A percentile compares a stretch with the other conserved stretches of the same genome.
Evolutionary conservation across 2,888 invertebrate genomes (phyloP).

Genomic region (Adelphocoris suturalis): DNA sequence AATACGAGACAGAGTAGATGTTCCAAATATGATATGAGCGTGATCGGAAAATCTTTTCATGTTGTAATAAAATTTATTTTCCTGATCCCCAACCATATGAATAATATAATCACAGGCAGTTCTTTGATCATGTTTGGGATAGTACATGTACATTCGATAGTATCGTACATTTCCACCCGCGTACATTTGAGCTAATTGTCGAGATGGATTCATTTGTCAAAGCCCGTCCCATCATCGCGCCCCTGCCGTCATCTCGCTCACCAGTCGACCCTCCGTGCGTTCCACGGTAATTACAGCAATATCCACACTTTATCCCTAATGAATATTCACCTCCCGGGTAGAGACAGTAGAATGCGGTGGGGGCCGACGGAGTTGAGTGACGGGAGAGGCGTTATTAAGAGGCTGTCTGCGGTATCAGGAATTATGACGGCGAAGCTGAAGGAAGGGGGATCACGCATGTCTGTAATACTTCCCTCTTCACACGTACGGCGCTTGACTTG

Average conservation of each 20-base stretch:
- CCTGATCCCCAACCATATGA: too few relatives aligned
- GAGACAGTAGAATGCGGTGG: not conserved
- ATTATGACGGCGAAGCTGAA: not conserved
- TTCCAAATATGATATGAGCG: too few relatives aligned
- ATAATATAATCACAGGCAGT: too few relatives aligned
- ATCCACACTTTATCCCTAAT: slow-evolving; percentile 17
- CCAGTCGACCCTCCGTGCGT: not conserved
- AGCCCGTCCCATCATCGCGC: not conserved
- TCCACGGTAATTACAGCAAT: slow-evolving; percentile 4
- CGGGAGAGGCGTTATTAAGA: slow-evolving; percentile 8
- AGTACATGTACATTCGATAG: too few relatives aligned
- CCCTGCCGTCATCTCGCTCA: not conserved
- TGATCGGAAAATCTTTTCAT: too few relatives aligned
- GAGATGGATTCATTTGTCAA: not conserved
- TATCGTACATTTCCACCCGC: too few relatives aligned
- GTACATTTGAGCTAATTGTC: not conserved
- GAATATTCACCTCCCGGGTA: slow-evolving; percentile 6
- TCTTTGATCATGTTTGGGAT: too few relatives aligned
- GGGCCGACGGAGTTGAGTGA: not conserved
- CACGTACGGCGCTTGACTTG: not conserved
- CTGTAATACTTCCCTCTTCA: not conserved
- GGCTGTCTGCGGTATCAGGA: slow-evolving; percentile 20
- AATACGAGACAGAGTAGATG: too few relatives aligned
- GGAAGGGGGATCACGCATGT: not conserved
- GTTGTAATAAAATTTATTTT: too few relatives aligned